phyloP scores from a whole-genome alignment of 2,113 vertebrate genomes.

The Saccopteryx bilineata region DNA sequence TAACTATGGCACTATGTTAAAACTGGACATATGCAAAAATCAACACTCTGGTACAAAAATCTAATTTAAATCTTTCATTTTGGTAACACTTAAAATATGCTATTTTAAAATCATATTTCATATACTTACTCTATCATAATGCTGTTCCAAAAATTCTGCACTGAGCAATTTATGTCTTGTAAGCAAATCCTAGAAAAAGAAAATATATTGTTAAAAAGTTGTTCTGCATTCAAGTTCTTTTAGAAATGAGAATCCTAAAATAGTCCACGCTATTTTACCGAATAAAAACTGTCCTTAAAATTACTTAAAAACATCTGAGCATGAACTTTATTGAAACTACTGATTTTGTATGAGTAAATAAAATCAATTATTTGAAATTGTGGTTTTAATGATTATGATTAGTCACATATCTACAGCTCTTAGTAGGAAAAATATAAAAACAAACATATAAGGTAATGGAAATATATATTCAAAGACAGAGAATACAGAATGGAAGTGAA shows the following conservation, averaged over 20 bases:
- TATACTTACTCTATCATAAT: slow-evolving; percentile 92
- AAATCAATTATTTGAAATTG: slow-evolving; percentile 50
- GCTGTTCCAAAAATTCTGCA: slow-evolving; percentile 93
- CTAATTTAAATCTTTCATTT: background rate
- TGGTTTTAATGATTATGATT: background rate
- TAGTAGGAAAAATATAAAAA: slow-evolving; percentile 12
- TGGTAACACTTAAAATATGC: background rate
- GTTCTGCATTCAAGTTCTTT: slow-evolving; percentile 46
- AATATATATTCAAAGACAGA: slow-evolving; percentile 30
- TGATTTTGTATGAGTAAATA: background rate
- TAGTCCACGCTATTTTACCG: slow-evolving; percentile 30
- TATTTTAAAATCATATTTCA: background rate
- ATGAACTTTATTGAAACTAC: background rate
- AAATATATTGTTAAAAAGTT: background rate
- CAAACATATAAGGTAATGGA: background rate
- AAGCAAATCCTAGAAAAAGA: slow-evolving; percentile 90
- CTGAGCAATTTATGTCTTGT: slow-evolving; percentile 94
- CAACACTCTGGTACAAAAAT: background rate
- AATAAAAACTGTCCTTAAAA: slow-evolving; percentile 55
- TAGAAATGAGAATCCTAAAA: slow-evolving; percentile 54
- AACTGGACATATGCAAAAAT: background rate
- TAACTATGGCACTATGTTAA: background rate
- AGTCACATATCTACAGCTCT: background rate
- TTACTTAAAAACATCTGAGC: background rate
- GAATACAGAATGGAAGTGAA: background rate